Base-by-base conservation (phyloP, 1,140 invertebrate species). In the Batillaria attramentaria region DNA sequence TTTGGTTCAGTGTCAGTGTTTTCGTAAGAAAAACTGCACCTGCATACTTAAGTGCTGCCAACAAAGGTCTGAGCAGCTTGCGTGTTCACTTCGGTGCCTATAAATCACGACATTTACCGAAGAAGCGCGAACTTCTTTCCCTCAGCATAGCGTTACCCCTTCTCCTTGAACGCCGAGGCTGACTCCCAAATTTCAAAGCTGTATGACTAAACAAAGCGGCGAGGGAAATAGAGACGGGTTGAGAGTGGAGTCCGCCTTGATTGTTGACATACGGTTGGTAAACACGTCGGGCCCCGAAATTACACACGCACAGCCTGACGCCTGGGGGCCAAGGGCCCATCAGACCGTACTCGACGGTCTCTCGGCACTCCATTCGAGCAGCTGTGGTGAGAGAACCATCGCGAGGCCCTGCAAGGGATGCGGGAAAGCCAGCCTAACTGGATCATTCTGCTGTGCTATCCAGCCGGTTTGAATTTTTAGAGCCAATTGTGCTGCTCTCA, bases 341-440 rank as follows among this genome's bases (percentile, higher is more conserved):
- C 28, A 28, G 37, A 69, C 28, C 28, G 28, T 37, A 24, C 37
- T 37, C n/a, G 66, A 33, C 66, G 31, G 66, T 69, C 37, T 69
- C 66, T 28, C 66, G 66, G 66, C 66, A 69, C 66, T 16, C 66
- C 66, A 69, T 69, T 37, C 28, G 10, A 28, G 37, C 37, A 37
- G 31, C 37, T 68, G 65, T 4, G 24, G 20, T 33, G 37, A 68
- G 31, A 68, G 37, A 33, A 8, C 3, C 3, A 5, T 69, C 24
- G n/a, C 37, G 66, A 69, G 66, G 66, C 66, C 66, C 37, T 69
- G 66, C 31, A 24, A 69, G 24, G 66, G 66, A 24, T 33, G 37
- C 10, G 46, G n/a, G n/a, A n/a, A n/a, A n/a, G n/a, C n/a, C n/a
- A n/a, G n/a, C n/a, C n/a, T n/a, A n/a, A n/a, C n/a, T n/a, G n/a